Percentiles rank a stretch among this genome's conserved stretches.
Evolutionary conservation across 1,140 invertebrate genomes (phyloP).

Genomic region (Xylocopa sonorina): DNA sequence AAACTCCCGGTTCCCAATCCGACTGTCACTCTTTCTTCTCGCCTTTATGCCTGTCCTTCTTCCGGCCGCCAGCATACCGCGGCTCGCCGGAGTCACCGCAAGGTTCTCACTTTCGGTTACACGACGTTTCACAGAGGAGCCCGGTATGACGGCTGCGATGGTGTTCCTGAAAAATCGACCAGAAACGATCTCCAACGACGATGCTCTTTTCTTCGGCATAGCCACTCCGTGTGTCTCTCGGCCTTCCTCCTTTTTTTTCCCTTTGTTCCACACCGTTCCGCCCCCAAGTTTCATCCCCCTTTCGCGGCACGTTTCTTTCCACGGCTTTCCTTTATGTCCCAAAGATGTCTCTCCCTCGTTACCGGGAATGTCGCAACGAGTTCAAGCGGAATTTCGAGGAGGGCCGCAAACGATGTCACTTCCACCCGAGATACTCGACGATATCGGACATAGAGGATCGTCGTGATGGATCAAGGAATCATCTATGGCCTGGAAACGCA

Average conservation of each 20-base stretch:
- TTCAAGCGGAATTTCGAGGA: constrained; percentile 63
- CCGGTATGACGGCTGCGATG: background rate
- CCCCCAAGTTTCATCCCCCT: constrained; percentile 2
- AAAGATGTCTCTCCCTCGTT: constrained; percentile 61
- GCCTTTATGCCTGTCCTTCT: constrained; percentile 18
- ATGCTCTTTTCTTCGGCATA: constrained; percentile 20
- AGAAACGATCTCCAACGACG: constrained; percentile 49
- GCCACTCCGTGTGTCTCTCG: no score
- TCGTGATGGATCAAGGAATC: constrained; percentile 48
- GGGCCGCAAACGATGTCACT: constrained; percentile 58
- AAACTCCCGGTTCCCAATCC: constrained; percentile 20
- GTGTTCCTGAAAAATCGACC: constrained; percentile 56
- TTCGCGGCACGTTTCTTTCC: constrained; percentile 40
- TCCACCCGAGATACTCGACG: constrained; percentile 57
- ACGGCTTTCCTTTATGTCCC: constrained; percentile 30
- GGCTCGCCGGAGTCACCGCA: constrained; percentile 51
- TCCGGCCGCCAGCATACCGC: constrained; percentile 28
- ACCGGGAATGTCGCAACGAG: constrained; percentile 65
- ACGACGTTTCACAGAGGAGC: constrained; percentile 40
- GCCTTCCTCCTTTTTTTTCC: background rate
- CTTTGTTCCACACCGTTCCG: constrained; percentile 15
- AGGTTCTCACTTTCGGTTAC: constrained; percentile 54
- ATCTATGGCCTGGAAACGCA: constrained; percentile 48
- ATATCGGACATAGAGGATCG: constrained; percentile 58
- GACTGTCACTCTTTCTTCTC: constrained; percentile 46